These are phyloP conservation scores for Zaprionus lineosus DNA, from an alignment of 2,888 invertebrate genomes.

Conservation along the genomic window DNA sequence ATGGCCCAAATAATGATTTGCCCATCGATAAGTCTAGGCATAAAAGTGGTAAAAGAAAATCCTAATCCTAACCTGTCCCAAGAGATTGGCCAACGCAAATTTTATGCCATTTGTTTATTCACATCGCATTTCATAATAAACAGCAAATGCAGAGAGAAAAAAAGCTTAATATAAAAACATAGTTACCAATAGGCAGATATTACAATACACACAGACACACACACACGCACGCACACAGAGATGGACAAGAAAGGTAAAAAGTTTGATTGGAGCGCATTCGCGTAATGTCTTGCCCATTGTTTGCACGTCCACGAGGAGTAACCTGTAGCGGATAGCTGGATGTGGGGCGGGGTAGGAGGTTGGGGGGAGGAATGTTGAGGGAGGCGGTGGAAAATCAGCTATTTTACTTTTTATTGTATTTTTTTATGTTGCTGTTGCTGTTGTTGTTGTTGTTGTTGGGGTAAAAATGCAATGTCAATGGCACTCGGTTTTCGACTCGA, in stretches of 20 bases:
- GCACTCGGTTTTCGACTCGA: slow-evolving; percentile 53
- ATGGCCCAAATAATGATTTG: too few relatives aligned
- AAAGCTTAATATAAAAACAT: slow-evolving; percentile 52
- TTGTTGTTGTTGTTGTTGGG: slow-evolving; percentile 54
- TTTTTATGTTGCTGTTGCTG: slow-evolving; percentile 20
- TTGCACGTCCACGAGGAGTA: slow-evolving; percentile 35
- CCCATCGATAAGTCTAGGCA: slow-evolving; percentile 30
- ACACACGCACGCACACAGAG: slow-evolving; percentile 20
- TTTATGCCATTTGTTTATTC: slow-evolving; percentile 51
- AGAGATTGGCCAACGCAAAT: slow-evolving; percentile 47
- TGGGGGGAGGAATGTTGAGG: background rate
- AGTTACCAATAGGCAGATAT: slow-evolving; percentile 74
- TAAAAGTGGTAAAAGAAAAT: slow-evolving; percentile 42
- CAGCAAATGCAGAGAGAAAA: slow-evolving; percentile 10
- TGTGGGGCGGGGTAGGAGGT: too few relatives aligned
- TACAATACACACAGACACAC: slow-evolving; percentile 57
- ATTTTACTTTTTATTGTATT: slow-evolving; percentile 20
- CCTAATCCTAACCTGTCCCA: slow-evolving; percentile 36
- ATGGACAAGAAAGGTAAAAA: slow-evolving; percentile 4
- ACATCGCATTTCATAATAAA: slow-evolving; percentile 65
- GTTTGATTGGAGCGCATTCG: slow-evolving; percentile 52
- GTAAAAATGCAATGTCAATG: slow-evolving; percentile 80
- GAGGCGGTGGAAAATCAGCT: slow-evolving; percentile 47
- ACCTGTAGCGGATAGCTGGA: slow-evolving; percentile 26
- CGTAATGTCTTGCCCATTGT: slow-evolving; percentile 71